These are phyloP conservation scores for Etia nguti DNA, from an alignment of 2,113 vertebrate species.

Conservation along the genomic window DNA sequence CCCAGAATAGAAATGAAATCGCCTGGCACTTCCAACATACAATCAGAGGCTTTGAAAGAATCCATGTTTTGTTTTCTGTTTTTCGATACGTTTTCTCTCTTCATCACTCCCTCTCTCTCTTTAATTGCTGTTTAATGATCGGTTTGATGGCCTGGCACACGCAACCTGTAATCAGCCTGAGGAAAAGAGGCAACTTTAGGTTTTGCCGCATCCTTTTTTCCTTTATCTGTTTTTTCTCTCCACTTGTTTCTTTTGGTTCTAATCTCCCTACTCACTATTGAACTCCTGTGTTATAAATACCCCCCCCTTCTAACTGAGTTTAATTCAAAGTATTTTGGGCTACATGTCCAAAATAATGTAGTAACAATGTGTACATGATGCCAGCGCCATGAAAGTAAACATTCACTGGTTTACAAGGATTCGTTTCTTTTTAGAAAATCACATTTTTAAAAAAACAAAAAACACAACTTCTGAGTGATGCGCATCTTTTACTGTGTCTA, in stretches of 20 bases:
- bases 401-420: background rate
- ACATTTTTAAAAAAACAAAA: background rate
- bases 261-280: background rate
- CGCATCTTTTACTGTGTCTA: slow-evolving; percentile 11
- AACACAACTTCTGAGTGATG: slow-evolving; percentile 2
- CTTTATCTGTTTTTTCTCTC: background rate
- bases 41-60: slow-evolving; percentile 30
- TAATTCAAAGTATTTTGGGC: background rate
- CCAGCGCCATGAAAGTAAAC: background rate
- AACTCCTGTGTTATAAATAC: background rate
- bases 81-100: slow-evolving; percentile 31
- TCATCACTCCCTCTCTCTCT: slow-evolving; percentile 33
- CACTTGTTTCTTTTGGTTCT: slow-evolving; percentile 15
- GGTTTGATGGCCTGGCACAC: slow-evolving; percentile 38
- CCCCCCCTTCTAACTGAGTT: background rate
- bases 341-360: background rate
- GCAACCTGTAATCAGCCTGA: slow-evolving; percentile 37
- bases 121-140: slow-evolving; percentile 55
- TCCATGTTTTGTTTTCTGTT: slow-evolving; percentile 31
- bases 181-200: slow-evolving; percentile 27
- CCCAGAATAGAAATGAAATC: slow-evolving; percentile 28
- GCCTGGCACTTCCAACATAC: background rate
- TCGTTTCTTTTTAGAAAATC: slow-evolving; percentile 6
- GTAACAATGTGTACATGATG: background rate
- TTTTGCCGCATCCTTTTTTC: slow-evolving; percentile 29